phyloP scores from a whole-genome alignment of 1,140 invertebrate genomes.

The Drosophila elegans region DNA sequence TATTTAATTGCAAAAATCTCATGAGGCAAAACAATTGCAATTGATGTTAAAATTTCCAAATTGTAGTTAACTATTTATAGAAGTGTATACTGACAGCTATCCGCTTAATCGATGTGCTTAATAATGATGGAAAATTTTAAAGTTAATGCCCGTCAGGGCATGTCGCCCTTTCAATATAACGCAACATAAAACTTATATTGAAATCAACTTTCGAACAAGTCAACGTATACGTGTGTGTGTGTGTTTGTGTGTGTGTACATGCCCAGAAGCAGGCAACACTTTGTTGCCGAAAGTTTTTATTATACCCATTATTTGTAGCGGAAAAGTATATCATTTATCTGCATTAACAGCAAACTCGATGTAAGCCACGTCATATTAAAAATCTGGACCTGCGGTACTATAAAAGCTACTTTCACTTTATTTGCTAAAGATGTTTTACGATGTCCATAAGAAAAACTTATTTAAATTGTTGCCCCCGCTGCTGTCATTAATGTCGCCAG shows the following conservation, averaged over 20 bases:
- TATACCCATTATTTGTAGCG: neutral
- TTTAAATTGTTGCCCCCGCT: too few species aligned
- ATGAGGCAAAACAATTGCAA: too few species aligned
- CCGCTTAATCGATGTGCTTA: conserved; percentile 3
- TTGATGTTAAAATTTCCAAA: too few species aligned
- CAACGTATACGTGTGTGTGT: neutral
- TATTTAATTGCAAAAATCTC: too few species aligned
- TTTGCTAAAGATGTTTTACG: too few species aligned
- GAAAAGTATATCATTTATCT: neutral
- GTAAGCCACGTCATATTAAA: neutral
- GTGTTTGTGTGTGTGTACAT: neutral
- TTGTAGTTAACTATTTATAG: neutral
- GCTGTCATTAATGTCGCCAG: too few species aligned
- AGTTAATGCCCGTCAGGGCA: conserved; percentile 5
- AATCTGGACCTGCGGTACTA: neutral
- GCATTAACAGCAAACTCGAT: neutral
- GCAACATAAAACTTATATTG: conserved; percentile 13
- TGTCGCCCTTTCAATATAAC: conserved; percentile 5
- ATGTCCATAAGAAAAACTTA: too few species aligned
- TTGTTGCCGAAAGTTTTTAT: conserved; percentile 9
- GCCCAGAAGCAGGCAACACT: conserved; percentile 7
- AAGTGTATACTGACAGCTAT: neutral
- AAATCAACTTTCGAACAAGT: conserved; percentile 12
- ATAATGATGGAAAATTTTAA: conserved; percentile 2
- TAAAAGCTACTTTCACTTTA: too few species aligned